Conservation (phyloP, 2,888 invertebrate genomes). For the Parthenolecanium corni region DNA sequence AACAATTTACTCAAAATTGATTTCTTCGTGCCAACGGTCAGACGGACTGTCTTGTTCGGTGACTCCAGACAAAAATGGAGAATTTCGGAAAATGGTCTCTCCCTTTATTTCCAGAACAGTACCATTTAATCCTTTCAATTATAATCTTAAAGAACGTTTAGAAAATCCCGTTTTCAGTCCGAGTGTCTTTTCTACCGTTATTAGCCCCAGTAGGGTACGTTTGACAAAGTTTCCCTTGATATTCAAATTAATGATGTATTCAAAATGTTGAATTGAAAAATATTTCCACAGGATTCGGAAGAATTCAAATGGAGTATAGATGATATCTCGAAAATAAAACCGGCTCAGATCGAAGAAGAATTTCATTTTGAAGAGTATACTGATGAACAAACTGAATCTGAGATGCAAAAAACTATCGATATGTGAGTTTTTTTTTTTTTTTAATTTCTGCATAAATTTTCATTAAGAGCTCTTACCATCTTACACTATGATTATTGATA, state of each 20-base stretch:
- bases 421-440: constrained; percentile 38
- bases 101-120: constrained; percentile 4
- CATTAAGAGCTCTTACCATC: neutral
- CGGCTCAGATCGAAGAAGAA: constrained; percentile 54
- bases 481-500: constrained; percentile 31
- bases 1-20: constrained; percentile 10
- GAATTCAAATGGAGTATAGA: constrained; percentile 57
- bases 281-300: constrained; percentile 17
- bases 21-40: constrained; percentile 11
- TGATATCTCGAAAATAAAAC: constrained; percentile 53
- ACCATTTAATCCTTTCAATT: constrained; percentile 56
- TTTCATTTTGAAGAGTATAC: constrained; percentile 47
- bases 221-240: neutral
- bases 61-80: constrained; percentile 24
- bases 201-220: constrained; percentile 39
- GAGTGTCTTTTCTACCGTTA: constrained; percentile 38
- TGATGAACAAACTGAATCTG: constrained; percentile 51
- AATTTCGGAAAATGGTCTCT: neutral
- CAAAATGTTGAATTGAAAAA: neutral
- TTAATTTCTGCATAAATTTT: neutral
- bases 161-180: constrained; percentile 58
- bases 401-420: constrained; percentile 56
- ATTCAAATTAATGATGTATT: neutral
- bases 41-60: constrained; percentile 19
- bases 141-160: constrained; percentile 50